Evolutionary conservation across 2,888 invertebrate genomes (phyloP).

Genomic region (Parnassius mnemosyne): DNA sequence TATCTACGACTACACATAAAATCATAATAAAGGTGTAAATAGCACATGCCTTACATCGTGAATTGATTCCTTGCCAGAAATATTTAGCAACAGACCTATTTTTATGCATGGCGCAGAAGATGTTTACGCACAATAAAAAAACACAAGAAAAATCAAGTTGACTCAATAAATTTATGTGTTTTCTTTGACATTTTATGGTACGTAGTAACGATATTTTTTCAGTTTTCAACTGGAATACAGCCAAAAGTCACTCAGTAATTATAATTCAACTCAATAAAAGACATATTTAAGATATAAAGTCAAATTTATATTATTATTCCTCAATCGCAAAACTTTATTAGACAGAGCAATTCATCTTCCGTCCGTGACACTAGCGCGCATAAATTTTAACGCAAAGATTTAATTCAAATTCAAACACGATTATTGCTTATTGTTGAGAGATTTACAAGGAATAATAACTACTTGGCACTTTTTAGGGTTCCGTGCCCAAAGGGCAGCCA

Average conservation of each 20-base stretch:
- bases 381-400: conserved; percentile 9
- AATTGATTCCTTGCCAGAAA: conserved; percentile 18
- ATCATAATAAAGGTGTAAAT: not conserved
- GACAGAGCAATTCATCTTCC: conserved; percentile 17
- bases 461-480: not conserved
- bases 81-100: conserved; percentile 16
- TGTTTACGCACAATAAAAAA: conserved; percentile 4
- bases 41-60: not conserved
- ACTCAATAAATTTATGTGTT: too few relatives aligned
- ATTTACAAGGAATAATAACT: conserved; percentile 1
- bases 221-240: conserved; percentile 10
- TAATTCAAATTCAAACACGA: conserved; percentile 15
- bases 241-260: conserved; percentile 1
- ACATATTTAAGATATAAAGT: conserved; percentile 19
- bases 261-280: conserved; percentile 15
- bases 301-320: conserved; percentile 17
- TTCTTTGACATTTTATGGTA: not conserved
- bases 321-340: conserved; percentile 8
- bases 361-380: conserved; percentile 7
- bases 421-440: conserved; percentile 12
- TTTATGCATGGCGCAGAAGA: conserved; percentile 1
- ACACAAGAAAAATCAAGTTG: not conserved
- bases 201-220: not conserved
- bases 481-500: too few relatives aligned
- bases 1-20: not conserved